Percentiles rank a stretch among this genome's conserved stretches.
Conservation (phyloP, 2,888 invertebrate species). For the Andrena chrysosceles region DNA sequence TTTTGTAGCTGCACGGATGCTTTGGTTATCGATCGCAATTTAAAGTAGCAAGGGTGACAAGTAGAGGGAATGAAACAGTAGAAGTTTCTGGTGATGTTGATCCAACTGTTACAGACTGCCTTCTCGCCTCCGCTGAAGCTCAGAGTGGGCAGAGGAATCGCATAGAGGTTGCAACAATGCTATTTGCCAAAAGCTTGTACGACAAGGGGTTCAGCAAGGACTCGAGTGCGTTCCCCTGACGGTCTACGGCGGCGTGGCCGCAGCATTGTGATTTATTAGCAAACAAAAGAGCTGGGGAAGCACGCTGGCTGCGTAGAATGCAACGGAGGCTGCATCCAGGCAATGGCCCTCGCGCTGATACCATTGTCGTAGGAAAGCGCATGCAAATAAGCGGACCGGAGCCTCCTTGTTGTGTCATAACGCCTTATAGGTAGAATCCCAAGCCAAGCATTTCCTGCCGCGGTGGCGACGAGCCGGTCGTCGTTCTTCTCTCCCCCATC, state of each 20-base stretch:
- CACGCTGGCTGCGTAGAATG: slow-evolving; percentile 19
- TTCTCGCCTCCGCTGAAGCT: background rate
- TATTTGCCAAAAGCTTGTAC: slow-evolving; percentile 2
- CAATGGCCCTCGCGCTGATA: slow-evolving; percentile 67
- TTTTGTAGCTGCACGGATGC: background rate
- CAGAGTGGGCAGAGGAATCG: background rate
- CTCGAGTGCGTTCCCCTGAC: background rate
- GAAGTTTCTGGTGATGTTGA: no score
- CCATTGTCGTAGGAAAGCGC: slow-evolving; percentile 76
- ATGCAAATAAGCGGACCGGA: slow-evolving; percentile 77
- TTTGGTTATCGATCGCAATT: no score
- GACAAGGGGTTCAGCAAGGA: slow-evolving; percentile 13
- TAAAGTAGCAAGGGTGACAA: no score
- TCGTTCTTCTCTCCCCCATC: slow-evolving; percentile 26
- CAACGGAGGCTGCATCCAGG: slow-evolving; percentile 46
- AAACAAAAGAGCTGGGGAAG: slow-evolving; percentile 28
- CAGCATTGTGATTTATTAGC: slow-evolving; percentile 41
- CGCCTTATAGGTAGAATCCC: slow-evolving; percentile 77
- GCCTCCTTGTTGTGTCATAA: slow-evolving; percentile 76
- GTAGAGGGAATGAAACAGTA: no score
- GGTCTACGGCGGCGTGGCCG: background rate
- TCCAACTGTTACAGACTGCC: no score
- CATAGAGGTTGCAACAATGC: background rate
- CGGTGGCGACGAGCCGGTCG: slow-evolving; percentile 62
- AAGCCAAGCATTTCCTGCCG: slow-evolving; percentile 70